These are phyloP conservation scores for Cotesia vestalis DNA, from an alignment of 1,140 invertebrate genomes.

Conservation along the genomic window DNA sequence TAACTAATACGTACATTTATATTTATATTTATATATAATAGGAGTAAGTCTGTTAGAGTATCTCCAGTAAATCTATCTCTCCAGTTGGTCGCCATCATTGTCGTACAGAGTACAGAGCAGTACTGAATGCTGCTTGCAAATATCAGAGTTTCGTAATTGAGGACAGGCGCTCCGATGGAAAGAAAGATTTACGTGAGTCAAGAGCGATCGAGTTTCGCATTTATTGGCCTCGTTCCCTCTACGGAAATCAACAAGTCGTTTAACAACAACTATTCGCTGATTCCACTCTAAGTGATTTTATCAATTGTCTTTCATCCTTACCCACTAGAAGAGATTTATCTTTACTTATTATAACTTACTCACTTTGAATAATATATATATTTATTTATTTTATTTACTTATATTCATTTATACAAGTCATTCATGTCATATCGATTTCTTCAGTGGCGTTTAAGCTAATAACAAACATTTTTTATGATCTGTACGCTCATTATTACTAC, in stretches of 20 bases:
- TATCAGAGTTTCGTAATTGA: conserved; percentile 42
- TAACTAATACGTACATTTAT: conserved; percentile 3
- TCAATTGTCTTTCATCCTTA: conserved; percentile 7
- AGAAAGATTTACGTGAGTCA: conserved; percentile 38
- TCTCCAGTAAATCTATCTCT: conserved; percentile 12
- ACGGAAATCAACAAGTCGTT: conserved; percentile 30
- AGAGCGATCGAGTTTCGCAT: conserved; percentile 38
- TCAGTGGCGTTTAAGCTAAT: background rate
- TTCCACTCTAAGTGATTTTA: conserved; percentile 23
- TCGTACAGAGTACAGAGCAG: conserved; percentile 18
- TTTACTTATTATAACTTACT: background rate
- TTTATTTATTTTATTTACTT: background rate
- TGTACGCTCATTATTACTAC: no score
- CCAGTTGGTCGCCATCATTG: conserved; percentile 26
- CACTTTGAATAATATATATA: no score
- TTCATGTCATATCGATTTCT: background rate
- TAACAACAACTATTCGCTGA: background rate
- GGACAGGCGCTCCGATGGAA: conserved; percentile 33
- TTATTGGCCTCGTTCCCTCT: conserved; percentile 37
- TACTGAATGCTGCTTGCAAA: conserved; percentile 32
- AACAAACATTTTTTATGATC: background rate
- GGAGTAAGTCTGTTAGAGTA: no score
- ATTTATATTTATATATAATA: background rate
- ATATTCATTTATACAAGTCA: conserved; percentile 3
- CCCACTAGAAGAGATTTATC: background rate